Conservation (phyloP, 2,113 vertebrate genomes). For the Ptilonorhynchus violaceus region DNA sequence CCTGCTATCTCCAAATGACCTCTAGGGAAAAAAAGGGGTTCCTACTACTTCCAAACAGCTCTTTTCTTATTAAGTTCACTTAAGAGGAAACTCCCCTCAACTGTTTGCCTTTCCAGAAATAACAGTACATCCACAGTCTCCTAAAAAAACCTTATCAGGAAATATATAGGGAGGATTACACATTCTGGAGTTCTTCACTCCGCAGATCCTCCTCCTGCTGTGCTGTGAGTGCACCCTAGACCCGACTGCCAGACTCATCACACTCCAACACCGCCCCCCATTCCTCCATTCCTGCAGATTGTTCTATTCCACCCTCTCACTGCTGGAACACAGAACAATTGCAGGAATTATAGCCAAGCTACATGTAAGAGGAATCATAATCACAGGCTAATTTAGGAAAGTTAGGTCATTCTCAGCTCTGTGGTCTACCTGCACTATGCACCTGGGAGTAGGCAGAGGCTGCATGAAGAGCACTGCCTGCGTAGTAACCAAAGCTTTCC, state of each 20-base stretch:
- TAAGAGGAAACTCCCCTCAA: background rate
- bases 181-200: background rate
- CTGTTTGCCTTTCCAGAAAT: background rate
- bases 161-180: background rate
- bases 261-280: background rate
- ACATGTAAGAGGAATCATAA: background rate
- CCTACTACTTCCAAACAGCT: background rate
- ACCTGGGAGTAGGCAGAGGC: background rate
- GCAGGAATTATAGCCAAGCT: background rate
- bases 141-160: background rate
- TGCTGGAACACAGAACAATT: background rate
- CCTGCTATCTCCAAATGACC: background rate
- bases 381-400: background rate
- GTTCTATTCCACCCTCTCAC: background rate
- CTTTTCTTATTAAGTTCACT: background rate
- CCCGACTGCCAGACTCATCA: background rate
- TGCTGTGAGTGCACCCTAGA: background rate
- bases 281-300: background rate
- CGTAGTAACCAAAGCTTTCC: background rate
- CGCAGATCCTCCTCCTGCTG: background rate
- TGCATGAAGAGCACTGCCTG: background rate
- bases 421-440: background rate
- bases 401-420: background rate
- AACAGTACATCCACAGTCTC: background rate
- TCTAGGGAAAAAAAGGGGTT: background rate